Evolutionary conservation across 2,888 invertebrate genomes (phyloP).

Genomic region (Hartigia nigra): DNA sequence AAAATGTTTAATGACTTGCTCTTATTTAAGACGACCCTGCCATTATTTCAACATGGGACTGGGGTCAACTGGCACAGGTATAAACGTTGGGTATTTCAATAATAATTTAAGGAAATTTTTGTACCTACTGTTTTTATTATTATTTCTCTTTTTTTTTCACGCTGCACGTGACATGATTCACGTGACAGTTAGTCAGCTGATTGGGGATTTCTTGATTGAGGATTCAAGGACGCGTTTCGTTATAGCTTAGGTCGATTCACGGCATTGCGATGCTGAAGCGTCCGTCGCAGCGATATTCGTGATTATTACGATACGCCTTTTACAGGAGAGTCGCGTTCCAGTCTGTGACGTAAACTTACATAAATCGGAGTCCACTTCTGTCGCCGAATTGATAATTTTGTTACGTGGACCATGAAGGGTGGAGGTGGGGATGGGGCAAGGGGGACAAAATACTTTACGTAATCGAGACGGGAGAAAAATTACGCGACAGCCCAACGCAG

Average conservation of each 20-base stretch:
- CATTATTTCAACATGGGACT: background rate
- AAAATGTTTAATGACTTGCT: background rate
- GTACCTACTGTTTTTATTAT: background rate
- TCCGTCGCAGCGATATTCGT: background rate
- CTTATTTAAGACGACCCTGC: background rate
- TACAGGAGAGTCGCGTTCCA: background rate
- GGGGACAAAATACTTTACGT: background rate
- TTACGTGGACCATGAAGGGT: background rate
- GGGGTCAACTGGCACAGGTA: background rate
- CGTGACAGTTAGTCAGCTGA: background rate
- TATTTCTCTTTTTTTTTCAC: background rate
- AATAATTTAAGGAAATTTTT: background rate
- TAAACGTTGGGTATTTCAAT: background rate
- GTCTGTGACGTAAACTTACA: slow-evolving; percentile 7
- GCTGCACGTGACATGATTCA: background rate
- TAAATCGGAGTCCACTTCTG: background rate
- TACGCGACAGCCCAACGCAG: background rate
- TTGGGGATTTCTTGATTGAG: background rate
- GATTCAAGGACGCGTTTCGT: background rate
- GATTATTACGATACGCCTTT: background rate
- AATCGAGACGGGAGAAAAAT: background rate
- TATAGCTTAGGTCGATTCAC: background rate
- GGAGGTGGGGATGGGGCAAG: background rate
- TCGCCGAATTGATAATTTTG: slow-evolving; percentile 4
- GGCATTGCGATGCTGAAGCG: slow-evolving; percentile 17